A percentile compares a stretch with the other conserved stretches of the same genome.
Evolutionary conservation across 2,797 vertebrate genomes (phyloP).

Genomic region (Alfaro cultratus): DNA sequence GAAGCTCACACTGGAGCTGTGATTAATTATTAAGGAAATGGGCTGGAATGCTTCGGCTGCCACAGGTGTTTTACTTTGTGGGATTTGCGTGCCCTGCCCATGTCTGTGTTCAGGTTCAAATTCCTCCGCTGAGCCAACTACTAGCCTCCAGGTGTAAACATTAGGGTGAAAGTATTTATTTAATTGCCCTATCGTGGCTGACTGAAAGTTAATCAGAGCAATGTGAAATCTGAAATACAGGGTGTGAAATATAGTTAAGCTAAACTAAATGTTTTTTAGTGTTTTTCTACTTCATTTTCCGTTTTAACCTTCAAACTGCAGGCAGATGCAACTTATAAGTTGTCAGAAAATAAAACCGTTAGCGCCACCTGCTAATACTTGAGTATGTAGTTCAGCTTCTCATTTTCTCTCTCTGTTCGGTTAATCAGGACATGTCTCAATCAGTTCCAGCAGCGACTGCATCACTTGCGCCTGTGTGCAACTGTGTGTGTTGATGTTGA

Average conservation of each 20-base stretch:
- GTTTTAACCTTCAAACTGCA: not conserved
- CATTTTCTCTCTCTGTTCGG: constrained; percentile 44
- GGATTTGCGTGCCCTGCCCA: constrained; percentile 3
- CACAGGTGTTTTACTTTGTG: constrained; percentile 4
- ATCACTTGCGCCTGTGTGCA: constrained; percentile 21
- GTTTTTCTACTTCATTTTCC: not conserved
- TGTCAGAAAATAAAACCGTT: constrained; percentile 21
- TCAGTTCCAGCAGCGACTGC: constrained; percentile 15
- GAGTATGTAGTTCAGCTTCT: constrained; percentile 29
- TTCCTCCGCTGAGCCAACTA: not conserved
- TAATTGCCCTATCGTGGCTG: not conserved
- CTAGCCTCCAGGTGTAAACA: not conserved
- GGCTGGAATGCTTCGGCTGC: not conserved
- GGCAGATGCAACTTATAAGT: not conserved
- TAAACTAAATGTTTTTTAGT: not conserved
- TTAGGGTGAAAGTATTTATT: not conserved
- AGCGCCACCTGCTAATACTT: constrained; percentile 20
- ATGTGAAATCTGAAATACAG: not conserved
- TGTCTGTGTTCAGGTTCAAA: constrained; percentile 8
- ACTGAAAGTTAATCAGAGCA: not conserved
- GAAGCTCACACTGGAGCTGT: not conserved
- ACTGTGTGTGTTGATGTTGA: constrained; percentile 30
- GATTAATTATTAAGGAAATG: not conserved
- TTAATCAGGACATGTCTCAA: constrained; percentile 42
- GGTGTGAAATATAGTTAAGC: not conserved